Evolutionary conservation across 2,113 vertebrate species (phyloP).

Genomic region (Nycticorax nycticorax): DNA sequence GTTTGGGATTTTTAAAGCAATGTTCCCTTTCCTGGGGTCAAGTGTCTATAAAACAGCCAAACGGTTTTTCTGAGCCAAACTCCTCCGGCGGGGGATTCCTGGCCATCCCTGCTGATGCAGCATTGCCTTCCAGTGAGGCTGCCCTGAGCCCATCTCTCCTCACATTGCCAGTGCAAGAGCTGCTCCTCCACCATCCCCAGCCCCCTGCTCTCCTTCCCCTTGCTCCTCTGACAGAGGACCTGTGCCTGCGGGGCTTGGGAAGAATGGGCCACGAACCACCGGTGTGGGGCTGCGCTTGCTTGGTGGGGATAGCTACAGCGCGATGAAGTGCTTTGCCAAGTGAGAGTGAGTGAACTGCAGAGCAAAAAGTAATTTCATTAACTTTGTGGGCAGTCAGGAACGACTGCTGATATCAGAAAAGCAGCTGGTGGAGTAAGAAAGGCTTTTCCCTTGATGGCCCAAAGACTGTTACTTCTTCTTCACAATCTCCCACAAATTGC

Average conservation of each 20-base stretch:
- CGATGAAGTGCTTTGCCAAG: not conserved
- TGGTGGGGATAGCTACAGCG: not conserved
- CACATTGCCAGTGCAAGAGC: fast-evolving
- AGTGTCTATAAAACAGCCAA: not conserved
- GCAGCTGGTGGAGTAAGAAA: not conserved
- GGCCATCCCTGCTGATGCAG: not conserved
- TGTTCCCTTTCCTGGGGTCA: not conserved
- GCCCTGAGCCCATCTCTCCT: not conserved
- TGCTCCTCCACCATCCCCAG: not conserved
- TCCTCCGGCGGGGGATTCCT: not conserved
- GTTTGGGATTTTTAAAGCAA: not conserved
- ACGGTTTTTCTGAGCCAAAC: not conserved
- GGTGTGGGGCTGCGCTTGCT: fast-evolving
- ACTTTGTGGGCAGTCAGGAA: not conserved
- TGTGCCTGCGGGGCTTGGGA: fast-evolving
- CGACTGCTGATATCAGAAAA: not conserved
- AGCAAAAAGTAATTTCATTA: not conserved
- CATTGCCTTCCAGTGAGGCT: fast-evolving
- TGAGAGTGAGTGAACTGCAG: not conserved
- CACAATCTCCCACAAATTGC: not conserved
- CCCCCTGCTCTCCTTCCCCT: not conserved
- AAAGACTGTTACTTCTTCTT: not conserved
- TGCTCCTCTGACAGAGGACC: not conserved
- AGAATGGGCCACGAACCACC: fast-evolving
- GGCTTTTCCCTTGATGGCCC: not conserved